Evolutionary conservation across 2,888 invertebrate species (phyloP).

Genomic region (Nemoura dubitans): DNA sequence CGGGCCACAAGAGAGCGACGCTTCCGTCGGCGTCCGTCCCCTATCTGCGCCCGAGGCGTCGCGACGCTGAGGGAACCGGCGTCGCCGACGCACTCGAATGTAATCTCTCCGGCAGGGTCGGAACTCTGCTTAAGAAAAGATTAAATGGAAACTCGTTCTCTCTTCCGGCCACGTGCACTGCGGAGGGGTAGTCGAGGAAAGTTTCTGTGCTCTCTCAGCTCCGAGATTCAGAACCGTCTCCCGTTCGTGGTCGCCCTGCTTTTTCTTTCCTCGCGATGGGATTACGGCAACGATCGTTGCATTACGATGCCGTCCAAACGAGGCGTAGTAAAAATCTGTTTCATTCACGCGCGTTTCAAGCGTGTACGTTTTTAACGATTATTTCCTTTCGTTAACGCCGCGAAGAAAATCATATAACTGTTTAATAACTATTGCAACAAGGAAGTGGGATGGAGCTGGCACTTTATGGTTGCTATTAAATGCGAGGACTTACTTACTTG

Average conservation of each 20-base stretch:
- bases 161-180: neutral
- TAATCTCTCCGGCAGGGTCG: neutral
- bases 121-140: neutral
- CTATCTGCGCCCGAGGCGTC: neutral
- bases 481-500: neutral
- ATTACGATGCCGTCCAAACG: neutral
- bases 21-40: neutral
- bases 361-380: neutral
- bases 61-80: neutral
- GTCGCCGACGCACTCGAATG: neutral
- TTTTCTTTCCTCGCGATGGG: neutral
- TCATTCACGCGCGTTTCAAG: neutral
- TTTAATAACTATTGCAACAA: neutral
- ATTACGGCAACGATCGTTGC: neutral
- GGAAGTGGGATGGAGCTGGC: neutral
- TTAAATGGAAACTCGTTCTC: constrained; percentile 12
- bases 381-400: neutral
- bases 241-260: no score
- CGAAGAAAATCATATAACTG: neutral
- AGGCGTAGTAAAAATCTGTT: neutral
- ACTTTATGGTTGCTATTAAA: neutral
- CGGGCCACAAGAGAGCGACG: neutral
- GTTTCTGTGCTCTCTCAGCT: neutral
- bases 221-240: neutral
- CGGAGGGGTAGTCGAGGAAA: neutral